Evolutionary conservation across 2,797 vertebrate species (phyloP).

Genomic region (Karalla daura): DNA sequence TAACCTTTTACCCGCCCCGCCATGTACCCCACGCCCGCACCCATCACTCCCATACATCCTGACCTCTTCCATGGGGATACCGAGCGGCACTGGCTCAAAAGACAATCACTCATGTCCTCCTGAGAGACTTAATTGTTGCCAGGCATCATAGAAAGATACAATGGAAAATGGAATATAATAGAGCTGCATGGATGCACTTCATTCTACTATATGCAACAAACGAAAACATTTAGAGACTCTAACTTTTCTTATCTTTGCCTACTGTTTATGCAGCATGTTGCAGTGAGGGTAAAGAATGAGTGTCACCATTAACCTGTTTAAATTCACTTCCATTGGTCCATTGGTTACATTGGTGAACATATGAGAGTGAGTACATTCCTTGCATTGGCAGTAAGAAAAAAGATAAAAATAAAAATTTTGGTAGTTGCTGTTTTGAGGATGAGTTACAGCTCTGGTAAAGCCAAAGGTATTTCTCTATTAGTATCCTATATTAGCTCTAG

Average conservation of each 20-base stretch:
- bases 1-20: conserved; percentile 83
- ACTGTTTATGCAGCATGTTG: neutral
- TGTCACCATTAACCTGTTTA: conserved; percentile 22
- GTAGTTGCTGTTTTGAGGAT: conserved; percentile 17
- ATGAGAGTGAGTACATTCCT: conserved; percentile 10
- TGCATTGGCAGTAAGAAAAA: conserved; percentile 19
- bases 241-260: neutral
- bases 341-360: conserved; percentile 20
- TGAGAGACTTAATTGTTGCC: conserved; percentile 21
- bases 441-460: conserved; percentile 28
- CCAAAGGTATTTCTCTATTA: no score
- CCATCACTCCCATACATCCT: conserved; percentile 53
- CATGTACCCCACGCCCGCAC: conserved; percentile 54
- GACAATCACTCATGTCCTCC: conserved; percentile 30
- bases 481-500: no score
- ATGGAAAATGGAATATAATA: conserved; percentile 7
- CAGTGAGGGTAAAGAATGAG: conserved; percentile 8
- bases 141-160: conserved; percentile 9
- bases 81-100: conserved; percentile 23
- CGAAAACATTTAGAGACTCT: neutral
- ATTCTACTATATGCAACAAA: no score
- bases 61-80: conserved; percentile 30
- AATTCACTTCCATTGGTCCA: neutral
- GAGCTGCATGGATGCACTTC: neutral
- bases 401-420: conserved; percentile 13